Conservation (phyloP, 2,113 vertebrate species). For the Phylloscopus trochiloides region DNA sequence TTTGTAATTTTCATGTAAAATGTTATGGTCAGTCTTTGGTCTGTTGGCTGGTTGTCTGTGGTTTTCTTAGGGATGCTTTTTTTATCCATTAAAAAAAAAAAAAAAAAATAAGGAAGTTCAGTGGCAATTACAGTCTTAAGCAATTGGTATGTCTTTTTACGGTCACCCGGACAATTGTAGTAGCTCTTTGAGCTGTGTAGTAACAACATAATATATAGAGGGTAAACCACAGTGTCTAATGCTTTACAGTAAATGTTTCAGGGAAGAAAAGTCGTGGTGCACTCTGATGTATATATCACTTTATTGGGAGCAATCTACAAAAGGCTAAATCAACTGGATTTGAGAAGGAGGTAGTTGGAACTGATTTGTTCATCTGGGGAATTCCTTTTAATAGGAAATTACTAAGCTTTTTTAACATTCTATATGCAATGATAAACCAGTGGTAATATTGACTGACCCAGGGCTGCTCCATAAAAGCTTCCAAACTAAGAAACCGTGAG, state of each 20-base stretch:
- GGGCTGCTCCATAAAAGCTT: not conserved
- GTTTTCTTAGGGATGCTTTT: not conserved
- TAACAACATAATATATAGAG: not conserved
- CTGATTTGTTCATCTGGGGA: not conserved
- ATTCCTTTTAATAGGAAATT: conserved; percentile 11
- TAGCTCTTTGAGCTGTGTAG: not conserved
- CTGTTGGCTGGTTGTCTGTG: conserved; percentile 8
- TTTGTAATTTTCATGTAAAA: conserved; percentile 12
- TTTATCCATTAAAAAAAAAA: not conserved
- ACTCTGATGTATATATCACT: not conserved
- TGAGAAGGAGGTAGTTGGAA: conserved; percentile 23
- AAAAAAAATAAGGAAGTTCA: no score
- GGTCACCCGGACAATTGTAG: conserved; percentile 13
- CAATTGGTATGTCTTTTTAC: conserved; percentile 1
- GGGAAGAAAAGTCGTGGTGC: conserved; percentile 48
- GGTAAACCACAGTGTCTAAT: conserved; percentile 5
- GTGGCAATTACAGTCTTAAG: conserved; percentile 21
- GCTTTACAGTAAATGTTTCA: conserved; percentile 58
- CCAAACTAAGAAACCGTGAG: not conserved
- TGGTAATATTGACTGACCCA: not conserved
- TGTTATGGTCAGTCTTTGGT: not conserved
- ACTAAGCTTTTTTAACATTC: not conserved
- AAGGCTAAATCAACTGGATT: conserved; percentile 31
- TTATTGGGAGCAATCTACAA: conserved; percentile 27
- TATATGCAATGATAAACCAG: not conserved